Conservation (phyloP, 2,888 invertebrate species). For the Brachynemurus nebulosus region DNA sequence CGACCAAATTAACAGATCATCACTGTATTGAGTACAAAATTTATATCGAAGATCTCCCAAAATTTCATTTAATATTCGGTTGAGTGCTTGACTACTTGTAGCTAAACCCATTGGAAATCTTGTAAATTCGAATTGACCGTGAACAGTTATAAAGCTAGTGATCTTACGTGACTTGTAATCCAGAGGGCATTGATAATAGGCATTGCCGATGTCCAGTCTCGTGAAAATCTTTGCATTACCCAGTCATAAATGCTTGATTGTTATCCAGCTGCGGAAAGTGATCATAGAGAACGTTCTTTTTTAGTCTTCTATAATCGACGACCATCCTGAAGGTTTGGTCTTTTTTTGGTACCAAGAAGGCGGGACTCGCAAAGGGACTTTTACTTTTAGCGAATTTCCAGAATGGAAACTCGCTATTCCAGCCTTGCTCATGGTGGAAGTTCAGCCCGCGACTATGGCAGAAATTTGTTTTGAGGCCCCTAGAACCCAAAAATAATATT, state of each 20-base stretch:
- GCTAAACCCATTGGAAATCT: background rate
- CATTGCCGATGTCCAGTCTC: background rate
- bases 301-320: background rate
- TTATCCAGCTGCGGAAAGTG: background rate
- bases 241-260: background rate
- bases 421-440: no score
- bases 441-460: no score
- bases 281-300: background rate
- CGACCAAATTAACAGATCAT: background rate
- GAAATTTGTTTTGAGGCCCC: no score
- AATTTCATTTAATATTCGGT: background rate
- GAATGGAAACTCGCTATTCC: no score
- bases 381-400: no score
- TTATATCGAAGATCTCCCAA: background rate
- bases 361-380: no score
- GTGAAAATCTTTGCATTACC: background rate
- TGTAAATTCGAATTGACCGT: background rate
- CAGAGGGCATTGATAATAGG: background rate
- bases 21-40: background rate
- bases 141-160: background rate
- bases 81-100: background rate
- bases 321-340: background rate
- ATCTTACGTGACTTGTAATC: background rate
- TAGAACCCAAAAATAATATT: no score
- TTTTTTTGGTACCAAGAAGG: no score